Conservation (phyloP, 1,140 invertebrate genomes). For the Platorchestia sp. region DNA sequence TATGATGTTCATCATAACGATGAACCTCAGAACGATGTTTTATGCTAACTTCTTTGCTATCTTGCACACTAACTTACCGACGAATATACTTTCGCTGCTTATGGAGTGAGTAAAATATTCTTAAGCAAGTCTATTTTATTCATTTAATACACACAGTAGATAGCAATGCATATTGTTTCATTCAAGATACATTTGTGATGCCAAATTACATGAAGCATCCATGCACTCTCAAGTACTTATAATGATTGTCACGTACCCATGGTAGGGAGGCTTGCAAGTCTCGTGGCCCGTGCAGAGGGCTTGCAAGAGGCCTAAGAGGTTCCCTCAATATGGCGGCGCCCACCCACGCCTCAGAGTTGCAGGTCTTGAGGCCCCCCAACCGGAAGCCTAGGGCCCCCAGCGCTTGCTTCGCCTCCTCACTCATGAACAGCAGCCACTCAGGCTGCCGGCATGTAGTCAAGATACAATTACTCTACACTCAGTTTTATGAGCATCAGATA, state of each 20-base stretch:
- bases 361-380: background rate
- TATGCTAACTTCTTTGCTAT: background rate
- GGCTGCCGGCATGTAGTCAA: background rate
- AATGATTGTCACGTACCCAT: background rate
- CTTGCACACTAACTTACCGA: background rate
- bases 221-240: no score
- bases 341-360: background rate
- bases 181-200: background rate
- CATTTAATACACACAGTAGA: background rate
- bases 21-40: no score
- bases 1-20: no score
- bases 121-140: background rate
- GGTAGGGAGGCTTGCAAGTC: no score
- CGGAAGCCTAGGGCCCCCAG: background rate
- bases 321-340: background rate
- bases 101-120: background rate
- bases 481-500: no score
- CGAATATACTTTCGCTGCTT: background rate
- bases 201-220: no score
- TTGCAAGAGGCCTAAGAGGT: background rate
- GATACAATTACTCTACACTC: no score
- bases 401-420: background rate
- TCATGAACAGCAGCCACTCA: background rate
- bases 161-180: background rate
- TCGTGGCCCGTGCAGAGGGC: background rate